Base-by-base conservation (phyloP, 2,888 invertebrate species). In the Kryphioiulus occultus region DNA sequence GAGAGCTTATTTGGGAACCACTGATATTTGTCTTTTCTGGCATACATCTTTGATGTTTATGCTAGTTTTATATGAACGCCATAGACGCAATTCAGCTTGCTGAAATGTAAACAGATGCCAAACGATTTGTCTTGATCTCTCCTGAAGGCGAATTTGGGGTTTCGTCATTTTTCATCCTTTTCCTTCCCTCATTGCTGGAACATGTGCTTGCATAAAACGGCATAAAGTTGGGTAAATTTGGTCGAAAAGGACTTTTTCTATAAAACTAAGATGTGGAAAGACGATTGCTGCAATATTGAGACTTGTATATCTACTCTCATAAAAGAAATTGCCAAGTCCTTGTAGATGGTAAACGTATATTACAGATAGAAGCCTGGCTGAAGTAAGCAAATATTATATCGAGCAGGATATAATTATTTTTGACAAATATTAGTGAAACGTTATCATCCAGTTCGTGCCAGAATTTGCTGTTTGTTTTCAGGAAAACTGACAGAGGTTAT, bases 21-120 rank as follows among this genome's bases (percentile, higher is more conserved):
- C 68, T 68, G 68, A 26, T 68, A 68, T 68, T 68, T 68, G 68
- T 68, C 68, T 68, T 68, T 68, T 26, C 68, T 68, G 12, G 5
- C 26, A 68, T 68, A 26, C 26, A 68, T 68, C 68, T 68, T 68
- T 68, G 26, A 68, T 68, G 68, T 68, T 68, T 26, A 26, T 68
- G 68, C 68, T 7, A 68, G 68, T 68, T 68, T 30, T 68, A 68
- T 59, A 59, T 68, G 26, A 12, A 68, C 26, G 68, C 9, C 9
- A 39, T 39, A 39, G 9, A 39, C 39, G 39, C 26, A 68, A 68
- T 68, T 68, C 26, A 26, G 68, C 68, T 68, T 26, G 68, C 68
- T 68, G 68, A 68, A 68, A 68, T 68, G 68, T 68, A 68, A 68
- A 68, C 68, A 68, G 26, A 68, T 68, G 68, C 68, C 68, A 26